Evolutionary conservation across 2,888 invertebrate species (phyloP), one percentile per base, ranked within the genome.

Genomic region (Anoncus sp.): DNA sequence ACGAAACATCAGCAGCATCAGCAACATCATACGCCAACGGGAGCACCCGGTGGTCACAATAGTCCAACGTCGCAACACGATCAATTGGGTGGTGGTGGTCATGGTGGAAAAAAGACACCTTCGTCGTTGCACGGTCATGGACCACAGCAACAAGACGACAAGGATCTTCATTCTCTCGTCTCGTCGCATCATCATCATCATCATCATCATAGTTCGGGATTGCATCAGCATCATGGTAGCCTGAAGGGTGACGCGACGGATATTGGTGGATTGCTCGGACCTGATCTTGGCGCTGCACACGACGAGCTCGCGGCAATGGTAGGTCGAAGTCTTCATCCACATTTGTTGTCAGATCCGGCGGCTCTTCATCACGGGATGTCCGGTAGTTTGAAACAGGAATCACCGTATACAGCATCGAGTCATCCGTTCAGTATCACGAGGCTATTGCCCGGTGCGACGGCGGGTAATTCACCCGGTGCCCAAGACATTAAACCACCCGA

Each of bases 351-450:
- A 18, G 90, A 91, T 40, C 87, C 89, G 0, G 79, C 94, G 93
- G 93, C 93, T 89, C 89, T 93, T 79, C 92, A 92, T 77, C 93
- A 93, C 82, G 91, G 92, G 4, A 92, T 92, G 92, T 89, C 92
- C 40, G 94, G 94, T 83, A 96, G 96, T 87, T 92, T 97, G 85
- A 97, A 97, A 90, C 96, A 96, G 89, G 96, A 96, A 90, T 95
- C 95, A 66, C 93, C 95, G 47, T 96, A 96, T 89, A 96, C 97
- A 75, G 96, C 96, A 16, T 95, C 96, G 83, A 96, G 94, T 90
- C 98, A 98, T 90, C 98, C 98, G 24, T 98, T 98, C 93, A 97
- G 97, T 91, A 98, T 98, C 92, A 98, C 97, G 87, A 95, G 98
- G 91, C 94, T 98, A 90, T 94, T 98, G 88, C 98, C 98, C 69